A percentile compares a stretch with the other conserved stretches of the same genome.
phyloP scores from a whole-genome alignment of 2,888 invertebrate genomes.

The Drosophila multiciliata region DNA sequence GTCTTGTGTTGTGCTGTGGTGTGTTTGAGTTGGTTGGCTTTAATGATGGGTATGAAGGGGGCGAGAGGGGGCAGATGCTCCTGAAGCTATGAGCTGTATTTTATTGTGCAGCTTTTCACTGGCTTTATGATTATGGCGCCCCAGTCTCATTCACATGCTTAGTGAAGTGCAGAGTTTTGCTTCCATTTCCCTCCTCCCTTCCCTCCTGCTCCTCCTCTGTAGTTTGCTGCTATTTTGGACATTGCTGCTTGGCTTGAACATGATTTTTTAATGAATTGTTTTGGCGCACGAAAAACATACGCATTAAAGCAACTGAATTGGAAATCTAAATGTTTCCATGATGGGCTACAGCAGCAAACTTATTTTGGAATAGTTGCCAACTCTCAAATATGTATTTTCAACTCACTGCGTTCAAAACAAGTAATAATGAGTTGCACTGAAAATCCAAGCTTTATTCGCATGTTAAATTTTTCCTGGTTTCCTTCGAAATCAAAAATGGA shows the following conservation, averaged over 20 bases:
- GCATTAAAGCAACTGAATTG: slow-evolving; percentile 55
- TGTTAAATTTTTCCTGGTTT: neutral
- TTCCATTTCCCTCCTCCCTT: neutral
- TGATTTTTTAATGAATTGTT: slow-evolving; percentile 65
- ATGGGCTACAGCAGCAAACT: slow-evolving; percentile 11
- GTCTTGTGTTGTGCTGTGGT: neutral
- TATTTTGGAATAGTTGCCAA: neutral
- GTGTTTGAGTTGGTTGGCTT: neutral
- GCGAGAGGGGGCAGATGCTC: neutral
- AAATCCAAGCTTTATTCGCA: neutral
- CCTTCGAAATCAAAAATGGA: neutral
- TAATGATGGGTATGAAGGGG: no score
- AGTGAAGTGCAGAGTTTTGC: slow-evolving; percentile 12
- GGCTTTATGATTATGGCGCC: slow-evolving; percentile 73
- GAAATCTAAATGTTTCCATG: slow-evolving; percentile 28
- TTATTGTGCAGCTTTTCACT: slow-evolving; percentile 70
- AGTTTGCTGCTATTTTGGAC: slow-evolving; percentile 30
- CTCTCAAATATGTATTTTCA: neutral
- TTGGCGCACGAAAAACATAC: slow-evolving; percentile 39
- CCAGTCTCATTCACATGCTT: slow-evolving; percentile 49
- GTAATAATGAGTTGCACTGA: neutral
- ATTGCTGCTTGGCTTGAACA: slow-evolving; percentile 32
- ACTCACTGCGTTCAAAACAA: neutral
- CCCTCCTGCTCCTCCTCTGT: neutral
- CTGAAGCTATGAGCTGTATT: slow-evolving; percentile 29